These are phyloP conservation scores for Microctonus hyperodae DNA, from an alignment of 2,888 invertebrate species.

Conservation along the genomic window DNA sequence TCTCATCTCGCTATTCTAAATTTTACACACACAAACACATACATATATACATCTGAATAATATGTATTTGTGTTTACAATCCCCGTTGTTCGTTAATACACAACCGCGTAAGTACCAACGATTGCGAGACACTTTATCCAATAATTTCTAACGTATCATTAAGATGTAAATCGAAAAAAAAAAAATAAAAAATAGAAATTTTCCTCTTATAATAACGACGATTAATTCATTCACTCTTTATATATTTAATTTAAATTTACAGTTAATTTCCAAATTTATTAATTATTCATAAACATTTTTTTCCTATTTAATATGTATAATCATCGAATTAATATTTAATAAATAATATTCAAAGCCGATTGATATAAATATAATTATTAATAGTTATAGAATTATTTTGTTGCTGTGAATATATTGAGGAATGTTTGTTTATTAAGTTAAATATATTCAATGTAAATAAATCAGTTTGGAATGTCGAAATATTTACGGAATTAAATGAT, in stretches of 20 bases:
- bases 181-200: not conserved
- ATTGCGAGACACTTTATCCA: constrained; percentile 16
- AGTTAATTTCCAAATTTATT: not conserved
- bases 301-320: too few relatives aligned
- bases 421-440: too few relatives aligned
- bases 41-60: not conserved
- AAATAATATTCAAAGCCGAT: too few relatives aligned
- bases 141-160: not conserved
- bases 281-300: too few relatives aligned
- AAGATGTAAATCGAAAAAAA: not conserved
- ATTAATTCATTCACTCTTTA: not conserved
- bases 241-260: not conserved
- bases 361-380: too few relatives aligned
- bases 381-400: too few relatives aligned
- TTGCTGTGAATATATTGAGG: too few relatives aligned
- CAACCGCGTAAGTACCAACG: constrained; percentile 26
- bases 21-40: constrained; percentile 2
- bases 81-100: not conserved
- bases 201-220: not conserved
- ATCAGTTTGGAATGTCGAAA: not conserved
- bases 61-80: not conserved
- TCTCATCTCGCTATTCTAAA: constrained; percentile 12
- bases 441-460: too few relatives aligned
- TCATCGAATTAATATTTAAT: too few relatives aligned
- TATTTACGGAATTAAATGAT: not conserved